A percentile compares a stretch with the other conserved stretches of the same genome.
These are phyloP conservation scores for Maniola jurtina DNA, from an alignment of 1,140 invertebrate species.

Conservation along the genomic window DNA sequence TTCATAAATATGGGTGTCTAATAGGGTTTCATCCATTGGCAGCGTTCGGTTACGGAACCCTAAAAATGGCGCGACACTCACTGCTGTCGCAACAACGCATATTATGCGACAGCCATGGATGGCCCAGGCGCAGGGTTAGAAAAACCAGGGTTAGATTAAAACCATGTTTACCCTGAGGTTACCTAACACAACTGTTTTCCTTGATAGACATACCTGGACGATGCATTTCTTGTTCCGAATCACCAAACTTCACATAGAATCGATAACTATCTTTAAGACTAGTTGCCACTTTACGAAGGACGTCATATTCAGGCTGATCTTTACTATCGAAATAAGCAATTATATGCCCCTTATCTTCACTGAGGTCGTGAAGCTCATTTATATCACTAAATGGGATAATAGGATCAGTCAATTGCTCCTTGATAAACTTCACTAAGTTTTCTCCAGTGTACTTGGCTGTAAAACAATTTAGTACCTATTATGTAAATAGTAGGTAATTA, in stretches of 20 bases:
- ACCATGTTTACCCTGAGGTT: too few relatives aligned
- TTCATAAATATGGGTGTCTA: too few relatives aligned
- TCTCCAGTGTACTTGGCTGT: slow-evolving; percentile 82
- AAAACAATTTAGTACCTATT: background rate
- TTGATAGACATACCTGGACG: slow-evolving; percentile 80
- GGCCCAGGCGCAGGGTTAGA: too few relatives aligned
- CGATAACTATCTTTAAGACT: slow-evolving; percentile 97
- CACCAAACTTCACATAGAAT: slow-evolving; percentile 96
- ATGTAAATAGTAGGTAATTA: background rate
- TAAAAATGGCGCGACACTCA: too few relatives aligned
- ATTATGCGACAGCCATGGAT: too few relatives aligned
- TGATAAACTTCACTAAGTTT: slow-evolving; percentile 92
- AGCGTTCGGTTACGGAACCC: too few relatives aligned
- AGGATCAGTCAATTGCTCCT: slow-evolving; percentile 95
- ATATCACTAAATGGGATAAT: slow-evolving; percentile 88
- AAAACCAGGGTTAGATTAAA: too few relatives aligned
- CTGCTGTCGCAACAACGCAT: too few relatives aligned
- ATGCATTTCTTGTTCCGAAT: slow-evolving; percentile 89
- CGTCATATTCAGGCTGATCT: slow-evolving; percentile 88
- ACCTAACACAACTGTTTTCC: background rate
- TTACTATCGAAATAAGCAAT: slow-evolving; percentile 95
- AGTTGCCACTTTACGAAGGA: slow-evolving; percentile 89
- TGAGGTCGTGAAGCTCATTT: slow-evolving; percentile 87
- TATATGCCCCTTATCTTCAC: slow-evolving; percentile 94
- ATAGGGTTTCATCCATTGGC: too few relatives aligned